Percentiles rank a stretch among this genome's conserved stretches.
These are phyloP conservation scores for Drosophila aff. DNA, from an alignment of 1,140 invertebrate species.

Conservation along the genomic window DNA sequence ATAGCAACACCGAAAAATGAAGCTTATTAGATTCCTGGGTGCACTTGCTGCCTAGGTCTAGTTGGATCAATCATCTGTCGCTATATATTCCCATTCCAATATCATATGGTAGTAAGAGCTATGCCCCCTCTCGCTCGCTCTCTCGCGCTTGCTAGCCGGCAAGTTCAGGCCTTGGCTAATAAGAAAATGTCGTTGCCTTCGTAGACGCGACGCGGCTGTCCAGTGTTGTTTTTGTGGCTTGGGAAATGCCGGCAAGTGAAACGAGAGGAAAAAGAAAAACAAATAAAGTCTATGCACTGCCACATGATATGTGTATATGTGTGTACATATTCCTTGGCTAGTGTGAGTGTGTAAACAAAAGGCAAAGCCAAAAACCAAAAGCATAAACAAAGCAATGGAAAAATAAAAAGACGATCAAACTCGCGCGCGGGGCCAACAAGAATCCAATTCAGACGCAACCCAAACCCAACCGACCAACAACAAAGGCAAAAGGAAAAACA, in stretches of 20 bases:
- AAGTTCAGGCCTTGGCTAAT: constrained; percentile 62
- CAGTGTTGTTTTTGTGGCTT: constrained; percentile 41
- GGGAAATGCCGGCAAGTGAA: constrained; percentile 70
- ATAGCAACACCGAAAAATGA: background rate
- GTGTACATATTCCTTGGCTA: background rate
- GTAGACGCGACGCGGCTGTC: constrained; percentile 10
- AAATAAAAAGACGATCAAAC: constrained; percentile 74
- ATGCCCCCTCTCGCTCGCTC: background rate
- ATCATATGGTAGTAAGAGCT: constrained; percentile 26
- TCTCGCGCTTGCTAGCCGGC: constrained; percentile 37
- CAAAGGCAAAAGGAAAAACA: constrained; percentile 26
- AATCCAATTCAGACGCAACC: constrained; percentile 69
- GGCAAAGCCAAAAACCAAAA: constrained; percentile 53
- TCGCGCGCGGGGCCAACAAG: constrained; percentile 70
- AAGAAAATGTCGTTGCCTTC: constrained; percentile 66
- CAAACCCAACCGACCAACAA: constrained; percentile 54
- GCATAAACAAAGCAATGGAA: constrained; percentile 43
- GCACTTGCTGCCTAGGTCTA: constrained; percentile 11
- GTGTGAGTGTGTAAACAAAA: constrained; percentile 57
- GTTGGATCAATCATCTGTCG: constrained; percentile 23
- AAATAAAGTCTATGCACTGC: constrained; percentile 60
- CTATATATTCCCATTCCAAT: constrained; percentile 6
- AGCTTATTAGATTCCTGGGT: constrained; percentile 1
- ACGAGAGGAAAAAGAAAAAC: constrained; percentile 17
- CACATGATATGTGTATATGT: constrained; percentile 13